Percentiles rank a stretch among this genome's conserved stretches.
phyloP scores from a whole-genome alignment of 2,888 invertebrate species.

The Tetragonula carbonaria region DNA sequence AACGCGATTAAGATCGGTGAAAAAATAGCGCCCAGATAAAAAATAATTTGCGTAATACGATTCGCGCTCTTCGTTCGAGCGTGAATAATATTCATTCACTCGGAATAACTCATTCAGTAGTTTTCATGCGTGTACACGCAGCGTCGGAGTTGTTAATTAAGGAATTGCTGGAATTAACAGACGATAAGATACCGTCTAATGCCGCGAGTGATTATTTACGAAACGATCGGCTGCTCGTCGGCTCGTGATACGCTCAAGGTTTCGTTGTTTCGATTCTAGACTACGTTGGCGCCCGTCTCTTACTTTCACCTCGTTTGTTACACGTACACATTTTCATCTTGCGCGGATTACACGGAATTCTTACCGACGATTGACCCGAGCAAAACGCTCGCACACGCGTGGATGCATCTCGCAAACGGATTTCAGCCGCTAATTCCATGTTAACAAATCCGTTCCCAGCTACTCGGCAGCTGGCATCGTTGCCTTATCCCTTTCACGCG shows the following conservation, averaged over 20 bases:
- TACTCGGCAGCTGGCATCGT: not conserved
- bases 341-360: slow-evolving; percentile 56
- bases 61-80: not conserved
- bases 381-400: slow-evolving; percentile 33
- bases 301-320: slow-evolving; percentile 64
- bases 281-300: slow-evolving; percentile 50
- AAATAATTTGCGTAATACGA: not conserved
- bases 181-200: slow-evolving; percentile 33
- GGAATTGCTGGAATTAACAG: slow-evolving; percentile 21
- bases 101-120: slow-evolving; percentile 3
- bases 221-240: slow-evolving; percentile 16
- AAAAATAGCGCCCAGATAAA: too few relatives aligned
- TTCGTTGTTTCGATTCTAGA: slow-evolving; percentile 55
- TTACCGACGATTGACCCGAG: slow-evolving; percentile 52
- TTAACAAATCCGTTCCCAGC: slow-evolving; percentile 42
- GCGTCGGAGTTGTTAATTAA: slow-evolving; percentile 20
- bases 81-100: slow-evolving; percentile 2
- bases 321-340: slow-evolving; percentile 56
- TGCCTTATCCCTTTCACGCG: slow-evolving; percentile 36
- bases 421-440: slow-evolving; percentile 45
- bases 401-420: slow-evolving; percentile 46
- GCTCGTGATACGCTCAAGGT: slow-evolving; percentile 47
- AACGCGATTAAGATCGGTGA: too few relatives aligned
- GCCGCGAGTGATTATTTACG: slow-evolving; percentile 19
- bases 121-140: not conserved